Evolutionary conservation across 2,888 invertebrate genomes (phyloP).

Genomic region (Ophioninae sp.): DNA sequence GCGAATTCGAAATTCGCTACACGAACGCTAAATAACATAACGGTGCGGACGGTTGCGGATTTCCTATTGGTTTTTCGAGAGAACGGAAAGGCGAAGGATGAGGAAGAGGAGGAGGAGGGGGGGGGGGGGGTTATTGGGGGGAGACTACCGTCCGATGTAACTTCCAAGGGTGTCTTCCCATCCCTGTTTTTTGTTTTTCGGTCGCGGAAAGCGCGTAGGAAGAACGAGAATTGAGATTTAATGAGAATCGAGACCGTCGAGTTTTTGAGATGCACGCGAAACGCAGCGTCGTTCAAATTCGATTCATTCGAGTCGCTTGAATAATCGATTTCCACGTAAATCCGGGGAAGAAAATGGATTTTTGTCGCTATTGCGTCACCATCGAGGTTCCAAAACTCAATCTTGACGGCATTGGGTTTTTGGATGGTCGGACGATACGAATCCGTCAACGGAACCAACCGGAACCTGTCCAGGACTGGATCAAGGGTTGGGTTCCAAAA

Average conservation of each 20-base stretch:
- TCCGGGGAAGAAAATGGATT: too few relatives aligned
- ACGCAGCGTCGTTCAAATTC: conserved; percentile 30
- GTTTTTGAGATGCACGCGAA: conserved; percentile 53
- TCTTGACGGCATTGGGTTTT: too few relatives aligned
- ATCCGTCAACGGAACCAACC: too few relatives aligned
- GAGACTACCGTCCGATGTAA: conserved; percentile 53
- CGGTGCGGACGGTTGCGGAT: conserved; percentile 41
- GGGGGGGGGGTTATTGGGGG: neutral
- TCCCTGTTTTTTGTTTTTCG: neutral
- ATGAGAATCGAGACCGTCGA: conserved; percentile 62
- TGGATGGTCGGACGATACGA: too few relatives aligned
- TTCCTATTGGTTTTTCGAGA: conserved; percentile 9
- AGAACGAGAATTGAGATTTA: conserved; percentile 62
- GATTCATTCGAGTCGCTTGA: conserved; percentile 32
- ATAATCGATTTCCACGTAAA: conserved; percentile 41
- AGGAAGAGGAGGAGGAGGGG: too few relatives aligned
- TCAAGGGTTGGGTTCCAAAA: too few relatives aligned
- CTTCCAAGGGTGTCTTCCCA: conserved; percentile 9
- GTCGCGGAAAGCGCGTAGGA: conserved; percentile 48
- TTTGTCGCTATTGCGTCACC: too few relatives aligned
- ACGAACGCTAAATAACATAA: conserved; percentile 69
- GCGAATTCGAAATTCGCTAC: conserved; percentile 71
- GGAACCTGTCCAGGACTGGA: conserved; percentile 60
- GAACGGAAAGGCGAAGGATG: too few relatives aligned
- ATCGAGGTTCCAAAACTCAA: too few relatives aligned